These are phyloP conservation scores for Phoenoteleia sp. DNA, from an alignment of 2,888 invertebrate genomes.

Conservation along the genomic window DNA sequence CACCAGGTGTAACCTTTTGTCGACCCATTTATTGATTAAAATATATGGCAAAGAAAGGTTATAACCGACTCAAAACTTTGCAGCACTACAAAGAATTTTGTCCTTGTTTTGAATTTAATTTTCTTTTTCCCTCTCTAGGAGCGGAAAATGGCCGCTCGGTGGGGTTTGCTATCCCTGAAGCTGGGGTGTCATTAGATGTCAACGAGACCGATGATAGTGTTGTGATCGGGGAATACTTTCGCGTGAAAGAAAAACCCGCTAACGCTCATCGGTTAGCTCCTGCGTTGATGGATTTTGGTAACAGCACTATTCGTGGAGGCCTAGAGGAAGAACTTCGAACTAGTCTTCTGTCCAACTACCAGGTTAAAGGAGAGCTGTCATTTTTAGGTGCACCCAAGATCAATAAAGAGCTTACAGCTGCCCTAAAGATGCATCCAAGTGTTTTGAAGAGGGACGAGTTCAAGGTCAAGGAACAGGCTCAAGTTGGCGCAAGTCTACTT, in stretches of 20 bases:
- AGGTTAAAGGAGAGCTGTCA: background rate
- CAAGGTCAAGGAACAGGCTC: background rate
- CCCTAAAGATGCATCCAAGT: background rate
- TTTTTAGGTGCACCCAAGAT: background rate
- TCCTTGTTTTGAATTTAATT: too few species aligned
- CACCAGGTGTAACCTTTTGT: slow-evolving; percentile 37
- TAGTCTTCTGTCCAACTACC: background rate
- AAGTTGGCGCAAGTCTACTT: background rate
- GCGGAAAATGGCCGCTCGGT: too few species aligned
- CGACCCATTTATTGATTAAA: background rate
- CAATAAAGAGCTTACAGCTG: background rate
- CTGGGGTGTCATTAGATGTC: too few species aligned
- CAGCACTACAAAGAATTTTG: background rate
- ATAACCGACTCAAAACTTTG: slow-evolving; percentile 43
- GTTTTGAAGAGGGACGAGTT: background rate
- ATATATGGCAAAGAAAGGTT: slow-evolving; percentile 17
- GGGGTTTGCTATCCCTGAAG: too few species aligned
- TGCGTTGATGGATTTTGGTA: slow-evolving; percentile 8
- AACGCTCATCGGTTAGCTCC: background rate
- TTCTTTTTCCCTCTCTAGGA: too few species aligned
- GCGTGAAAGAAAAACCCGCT: background rate
- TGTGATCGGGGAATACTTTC: background rate
- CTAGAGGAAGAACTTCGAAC: background rate
- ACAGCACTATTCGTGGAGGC: background rate
- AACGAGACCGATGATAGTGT: background rate